A percentile compares a stretch with the other conserved stretches of the same genome.
Conservation (phyloP, 2,797 vertebrate genomes). For the Argentina silus region DNA sequence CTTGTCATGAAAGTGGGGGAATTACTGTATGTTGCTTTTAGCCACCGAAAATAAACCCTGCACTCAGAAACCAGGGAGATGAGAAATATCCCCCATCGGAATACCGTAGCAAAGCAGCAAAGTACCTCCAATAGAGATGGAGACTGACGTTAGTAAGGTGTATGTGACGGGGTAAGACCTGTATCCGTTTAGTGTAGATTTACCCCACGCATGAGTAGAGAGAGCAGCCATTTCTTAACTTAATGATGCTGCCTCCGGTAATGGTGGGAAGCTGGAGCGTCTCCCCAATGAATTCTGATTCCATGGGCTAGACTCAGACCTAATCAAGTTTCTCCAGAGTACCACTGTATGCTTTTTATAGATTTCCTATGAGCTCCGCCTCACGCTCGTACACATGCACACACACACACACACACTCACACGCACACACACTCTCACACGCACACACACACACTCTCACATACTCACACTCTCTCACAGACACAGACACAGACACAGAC, state of each 20-base stretch:
- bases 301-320: slow-evolving; percentile 64
- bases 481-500: slow-evolving; percentile 21
- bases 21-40: slow-evolving; percentile 41
- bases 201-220: slow-evolving; percentile 31
- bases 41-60: slow-evolving; percentile 32
- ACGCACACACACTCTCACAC: background rate
- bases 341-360: slow-evolving; percentile 64
- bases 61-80: slow-evolving; percentile 37
- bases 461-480: too few species aligned
- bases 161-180: slow-evolving; percentile 41
- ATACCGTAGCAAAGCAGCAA: slow-evolving; percentile 32
- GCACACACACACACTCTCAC: too few species aligned
- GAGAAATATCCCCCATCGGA: slow-evolving; percentile 39
- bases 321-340: slow-evolving; percentile 72
- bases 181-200: slow-evolving; percentile 54
- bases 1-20: slow-evolving; percentile 28
- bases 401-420: slow-evolving; percentile 4
- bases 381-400: too few species aligned
- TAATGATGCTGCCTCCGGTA: slow-evolving; percentile 70
- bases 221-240: slow-evolving; percentile 61
- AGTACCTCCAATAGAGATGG: slow-evolving; percentile 38
- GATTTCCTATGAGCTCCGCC: slow-evolving; percentile 70
- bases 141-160: slow-evolving; percentile 31
- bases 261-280: slow-evolving; percentile 55
- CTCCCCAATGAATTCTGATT: slow-evolving; percentile 74